phyloP scores from a whole-genome alignment of 1,140 invertebrate species.

The Planococcus citri region DNA sequence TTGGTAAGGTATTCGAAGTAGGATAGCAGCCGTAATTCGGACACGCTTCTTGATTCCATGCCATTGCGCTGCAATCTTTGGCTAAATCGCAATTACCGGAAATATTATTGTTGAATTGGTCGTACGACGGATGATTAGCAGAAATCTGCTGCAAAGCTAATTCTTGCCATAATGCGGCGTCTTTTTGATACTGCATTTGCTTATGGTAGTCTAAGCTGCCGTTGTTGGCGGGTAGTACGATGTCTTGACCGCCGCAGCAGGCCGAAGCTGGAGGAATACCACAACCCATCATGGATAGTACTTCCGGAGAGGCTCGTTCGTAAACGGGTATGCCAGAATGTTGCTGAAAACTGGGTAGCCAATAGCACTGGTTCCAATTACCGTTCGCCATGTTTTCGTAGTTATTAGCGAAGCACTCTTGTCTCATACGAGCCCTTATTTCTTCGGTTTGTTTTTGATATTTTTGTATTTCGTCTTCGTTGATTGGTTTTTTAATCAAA shows the following conservation, averaged over 20 bases:
- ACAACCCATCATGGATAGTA: not conserved
- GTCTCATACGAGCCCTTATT: conserved; percentile 24
- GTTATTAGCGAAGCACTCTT: not conserved
- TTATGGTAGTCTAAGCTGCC: conserved; percentile 38
- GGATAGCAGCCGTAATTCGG: not conserved
- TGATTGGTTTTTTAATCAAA: conserved; percentile 39
- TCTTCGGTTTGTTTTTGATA: conserved; percentile 26
- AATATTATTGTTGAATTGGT: conserved; percentile 20
- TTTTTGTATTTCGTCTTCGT: conserved; percentile 28
- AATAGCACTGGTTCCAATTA: not conserved
- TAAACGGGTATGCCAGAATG: not conserved
- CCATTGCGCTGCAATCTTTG: not conserved
- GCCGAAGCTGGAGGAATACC: not conserved
- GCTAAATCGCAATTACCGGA: not conserved
- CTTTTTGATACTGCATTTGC: conserved; percentile 39
- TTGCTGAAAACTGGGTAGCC: not conserved
- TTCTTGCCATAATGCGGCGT: conserved; percentile 51
- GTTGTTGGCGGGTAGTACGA: not conserved
- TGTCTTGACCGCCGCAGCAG: not conserved
- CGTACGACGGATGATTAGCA: conserved; percentile 1
- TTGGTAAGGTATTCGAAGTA: not conserved
- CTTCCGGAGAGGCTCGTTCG: not conserved
- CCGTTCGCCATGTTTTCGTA: not conserved
- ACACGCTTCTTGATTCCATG: not conserved
- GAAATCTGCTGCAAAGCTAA: conserved; percentile 33